phyloP scores from a whole-genome alignment of 2,888 invertebrate species.

The Scaptomyza caliginosa region DNA sequence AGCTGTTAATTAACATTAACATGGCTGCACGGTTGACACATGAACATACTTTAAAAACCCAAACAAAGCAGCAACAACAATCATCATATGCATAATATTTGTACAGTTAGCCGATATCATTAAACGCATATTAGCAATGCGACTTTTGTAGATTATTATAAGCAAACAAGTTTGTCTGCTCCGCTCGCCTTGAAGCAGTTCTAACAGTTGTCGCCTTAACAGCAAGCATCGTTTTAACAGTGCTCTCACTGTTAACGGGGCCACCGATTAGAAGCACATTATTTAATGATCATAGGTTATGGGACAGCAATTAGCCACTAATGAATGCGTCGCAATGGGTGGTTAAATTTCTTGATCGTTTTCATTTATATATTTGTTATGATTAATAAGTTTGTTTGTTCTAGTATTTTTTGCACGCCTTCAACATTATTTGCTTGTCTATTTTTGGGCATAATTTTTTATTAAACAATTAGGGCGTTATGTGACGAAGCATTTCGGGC shows the following conservation, averaged over 20 bases:
- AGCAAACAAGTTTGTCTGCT: slow-evolving; percentile 33
- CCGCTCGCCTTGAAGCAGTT: slow-evolving; percentile 18
- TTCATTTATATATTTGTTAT: slow-evolving; percentile 19
- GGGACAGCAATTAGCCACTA: slow-evolving; percentile 26
- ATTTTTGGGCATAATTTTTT: slow-evolving; percentile 63
- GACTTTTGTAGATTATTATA: slow-evolving; percentile 11
- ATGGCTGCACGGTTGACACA: neutral
- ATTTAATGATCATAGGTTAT: slow-evolving; percentile 10
- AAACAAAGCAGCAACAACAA: neutral
- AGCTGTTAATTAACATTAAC: slow-evolving; percentile 5
- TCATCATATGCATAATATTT: neutral
- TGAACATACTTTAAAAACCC: neutral
- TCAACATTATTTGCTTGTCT: slow-evolving; percentile 30
- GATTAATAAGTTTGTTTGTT: slow-evolving; percentile 7
- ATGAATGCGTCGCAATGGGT: slow-evolving; percentile 25
- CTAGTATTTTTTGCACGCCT: slow-evolving; percentile 44
- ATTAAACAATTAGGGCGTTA: slow-evolving; percentile 60
- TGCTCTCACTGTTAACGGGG: neutral
- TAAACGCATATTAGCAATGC: slow-evolving; percentile 4
- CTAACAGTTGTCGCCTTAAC: neutral
- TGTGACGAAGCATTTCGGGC: slow-evolving; percentile 13
- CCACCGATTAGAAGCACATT: slow-evolving; percentile 21
- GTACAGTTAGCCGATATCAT: neutral
- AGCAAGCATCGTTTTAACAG: slow-evolving; percentile 15
- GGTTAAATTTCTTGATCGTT: slow-evolving; percentile 27